Percentiles rank a stretch among this genome's conserved stretches.
phyloP scores from a whole-genome alignment of 2,888 invertebrate genomes.

The Zhuqinia jingwanae region DNA sequence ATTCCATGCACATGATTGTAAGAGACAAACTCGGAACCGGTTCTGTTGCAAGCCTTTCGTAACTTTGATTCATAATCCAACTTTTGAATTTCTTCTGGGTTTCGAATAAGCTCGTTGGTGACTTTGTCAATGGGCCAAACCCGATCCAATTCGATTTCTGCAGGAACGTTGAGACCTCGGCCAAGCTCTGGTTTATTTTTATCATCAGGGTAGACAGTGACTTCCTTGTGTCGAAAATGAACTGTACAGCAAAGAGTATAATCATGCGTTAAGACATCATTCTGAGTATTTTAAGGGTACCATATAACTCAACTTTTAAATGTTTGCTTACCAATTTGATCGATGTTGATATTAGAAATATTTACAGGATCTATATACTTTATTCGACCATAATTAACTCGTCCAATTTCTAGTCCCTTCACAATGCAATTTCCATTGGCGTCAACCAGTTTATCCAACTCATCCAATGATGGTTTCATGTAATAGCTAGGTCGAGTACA shows the following conservation, averaged over 20 bases:
- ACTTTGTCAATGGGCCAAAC: slow-evolving; percentile 97
- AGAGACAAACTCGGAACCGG: slow-evolving; percentile 75
- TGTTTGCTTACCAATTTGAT: slow-evolving; percentile 87
- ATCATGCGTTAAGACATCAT: no score
- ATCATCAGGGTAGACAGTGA: slow-evolving; percentile 95
- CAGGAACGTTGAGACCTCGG: slow-evolving; percentile 92
- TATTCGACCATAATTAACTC: slow-evolving; percentile 94
- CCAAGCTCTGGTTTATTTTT: slow-evolving; percentile 93
- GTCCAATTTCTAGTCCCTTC: slow-evolving; percentile 93
- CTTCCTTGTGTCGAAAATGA: slow-evolving; percentile 95
- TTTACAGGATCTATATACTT: slow-evolving; percentile 92
- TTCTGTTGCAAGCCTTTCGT: slow-evolving; percentile 70
- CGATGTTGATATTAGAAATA: slow-evolving; percentile 91
- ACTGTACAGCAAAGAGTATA: no score
- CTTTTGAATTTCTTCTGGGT: slow-evolving; percentile 57
- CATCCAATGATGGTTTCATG: slow-evolving; percentile 92
- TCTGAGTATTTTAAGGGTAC: no score
- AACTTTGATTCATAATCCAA: slow-evolving; percentile 76
- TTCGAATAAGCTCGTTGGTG: slow-evolving; percentile 83
- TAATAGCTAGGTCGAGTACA: slow-evolving; percentile 93
- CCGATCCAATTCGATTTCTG: slow-evolving; percentile 92
- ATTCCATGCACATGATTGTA: slow-evolving; percentile 72
- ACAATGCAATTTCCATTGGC: slow-evolving; percentile 91
- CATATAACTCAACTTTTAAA: no score
- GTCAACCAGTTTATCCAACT: slow-evolving; percentile 87